Conservation (phyloP, 2,113 vertebrate species). For the Gila orcuttii region DNA sequence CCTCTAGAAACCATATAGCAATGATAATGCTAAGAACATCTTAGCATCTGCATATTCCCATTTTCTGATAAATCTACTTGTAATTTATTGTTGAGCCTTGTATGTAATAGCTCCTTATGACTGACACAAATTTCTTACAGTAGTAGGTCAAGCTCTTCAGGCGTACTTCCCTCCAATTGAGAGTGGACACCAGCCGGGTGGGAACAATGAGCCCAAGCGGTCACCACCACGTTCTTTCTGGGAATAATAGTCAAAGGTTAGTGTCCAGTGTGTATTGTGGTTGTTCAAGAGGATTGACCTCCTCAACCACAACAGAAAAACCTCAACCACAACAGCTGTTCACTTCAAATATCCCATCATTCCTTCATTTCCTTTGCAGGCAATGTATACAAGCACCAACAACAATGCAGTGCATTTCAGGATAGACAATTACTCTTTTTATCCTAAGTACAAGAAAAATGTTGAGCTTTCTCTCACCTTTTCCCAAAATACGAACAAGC, state of each 20-base stretch:
- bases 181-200: background rate
- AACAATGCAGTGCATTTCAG: background rate
- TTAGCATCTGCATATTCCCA: background rate
- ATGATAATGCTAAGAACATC: background rate
- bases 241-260: constrained; percentile 35
- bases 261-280: constrained; percentile 37
- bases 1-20: background rate
- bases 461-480: constrained; percentile 25
- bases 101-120: background rate
- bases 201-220: constrained; percentile 22
- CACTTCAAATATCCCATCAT: background rate
- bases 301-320: constrained; percentile 38
- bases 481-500: background rate
- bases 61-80: background rate
- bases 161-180: constrained; percentile 7
- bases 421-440: constrained; percentile 21
- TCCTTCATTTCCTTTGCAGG: background rate
- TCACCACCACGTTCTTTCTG: constrained; percentile 15
- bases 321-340: constrained; percentile 45
- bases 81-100: background rate
- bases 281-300: constrained; percentile 39
- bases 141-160: constrained; percentile 3
- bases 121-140: constrained; percentile 5
- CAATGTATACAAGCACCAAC: background rate
- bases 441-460: constrained; percentile 14